phyloP scores from a whole-genome alignment of 2,797 vertebrate genomes.

The Falco rusticolus region DNA sequence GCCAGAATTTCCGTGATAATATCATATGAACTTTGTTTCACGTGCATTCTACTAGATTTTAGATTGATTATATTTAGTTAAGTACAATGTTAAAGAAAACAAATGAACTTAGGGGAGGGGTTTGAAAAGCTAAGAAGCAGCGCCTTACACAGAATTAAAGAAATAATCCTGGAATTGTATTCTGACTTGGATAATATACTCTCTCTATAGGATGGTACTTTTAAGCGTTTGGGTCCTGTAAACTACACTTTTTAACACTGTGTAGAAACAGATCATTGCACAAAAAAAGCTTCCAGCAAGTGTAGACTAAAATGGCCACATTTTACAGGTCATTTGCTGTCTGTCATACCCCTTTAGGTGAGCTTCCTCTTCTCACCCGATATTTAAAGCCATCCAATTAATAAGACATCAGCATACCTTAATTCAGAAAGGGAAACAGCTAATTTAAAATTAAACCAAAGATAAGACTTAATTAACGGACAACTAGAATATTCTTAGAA shows the following conservation, averaged over 20 bases:
- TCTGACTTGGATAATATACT: neutral
- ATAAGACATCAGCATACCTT: neutral
- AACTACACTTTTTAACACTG: neutral
- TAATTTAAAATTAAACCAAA: neutral
- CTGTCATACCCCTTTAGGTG: neutral
- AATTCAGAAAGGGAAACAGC: neutral
- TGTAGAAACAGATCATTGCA: neutral
- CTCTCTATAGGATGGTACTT: neutral
- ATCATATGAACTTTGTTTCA: neutral
- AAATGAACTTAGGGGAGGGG: accelerated
- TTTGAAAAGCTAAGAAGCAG: neutral
- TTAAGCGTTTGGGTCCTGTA: neutral
- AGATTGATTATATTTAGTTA: neutral
- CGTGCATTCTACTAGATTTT: neutral
- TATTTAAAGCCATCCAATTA: neutral
- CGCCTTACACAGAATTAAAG: neutral
- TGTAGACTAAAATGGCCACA: neutral
- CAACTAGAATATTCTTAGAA: neutral
- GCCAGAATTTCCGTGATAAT: neutral
- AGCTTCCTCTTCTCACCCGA: neutral
- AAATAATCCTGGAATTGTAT: neutral
- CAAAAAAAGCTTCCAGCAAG: neutral
- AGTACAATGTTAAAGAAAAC: neutral
- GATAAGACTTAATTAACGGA: neutral
- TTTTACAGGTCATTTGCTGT: neutral